Evolutionary conservation across 2,113 vertebrate species (phyloP), one percentile per base, ranked within the genome.

Genomic region (Promerops cafer): DNA sequence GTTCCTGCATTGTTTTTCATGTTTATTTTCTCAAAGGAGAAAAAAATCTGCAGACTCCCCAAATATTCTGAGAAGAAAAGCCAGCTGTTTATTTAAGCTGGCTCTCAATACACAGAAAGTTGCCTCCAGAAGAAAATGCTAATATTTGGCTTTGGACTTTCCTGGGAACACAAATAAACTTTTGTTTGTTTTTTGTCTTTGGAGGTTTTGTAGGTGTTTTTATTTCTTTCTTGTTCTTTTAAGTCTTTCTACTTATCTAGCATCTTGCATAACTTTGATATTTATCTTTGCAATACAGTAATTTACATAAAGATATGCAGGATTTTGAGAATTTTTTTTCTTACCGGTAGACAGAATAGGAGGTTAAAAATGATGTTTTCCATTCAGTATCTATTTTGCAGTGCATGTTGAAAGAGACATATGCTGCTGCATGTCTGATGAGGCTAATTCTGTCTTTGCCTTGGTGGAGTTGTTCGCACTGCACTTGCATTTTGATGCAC

Each of bases 41-140:
- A 87, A 75, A 79, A 90, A 59, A 90, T 2, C 26, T 89, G 79
- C 90, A 82, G 80, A 53, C 49, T 94, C 8, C 14, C 57, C n/a
- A 81, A 28, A 89, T 90, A 90, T 30, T 90, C 72, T 53, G 80
- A 93, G 82, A 96, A 88, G 71, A 90, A 93, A 85, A 95, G 47
- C 28, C 79, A 87, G 37, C 40, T 4, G 0, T 94, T 95, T 95
- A 68, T 94, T 94, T 90, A 78, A 90, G 37, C 80, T 78, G 75
- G 44, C 27, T 96, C 45, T 94, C 76, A 90, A 53, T 82, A 89
- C 49, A 28, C 60, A 88, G 49, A 87, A 95, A 93, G 28, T 68
- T 94, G 80, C 77, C 90, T 96, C 72, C 72, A 69, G 92, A 94
- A 86, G 49, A 87, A 96, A 96, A 95, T 94, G 93, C 57, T 90